Percentiles rank a stretch among this genome's conserved stretches.
phyloP scores from a whole-genome alignment of 1,140 invertebrate genomes.

The Brachionus asplanchnoidis region DNA sequence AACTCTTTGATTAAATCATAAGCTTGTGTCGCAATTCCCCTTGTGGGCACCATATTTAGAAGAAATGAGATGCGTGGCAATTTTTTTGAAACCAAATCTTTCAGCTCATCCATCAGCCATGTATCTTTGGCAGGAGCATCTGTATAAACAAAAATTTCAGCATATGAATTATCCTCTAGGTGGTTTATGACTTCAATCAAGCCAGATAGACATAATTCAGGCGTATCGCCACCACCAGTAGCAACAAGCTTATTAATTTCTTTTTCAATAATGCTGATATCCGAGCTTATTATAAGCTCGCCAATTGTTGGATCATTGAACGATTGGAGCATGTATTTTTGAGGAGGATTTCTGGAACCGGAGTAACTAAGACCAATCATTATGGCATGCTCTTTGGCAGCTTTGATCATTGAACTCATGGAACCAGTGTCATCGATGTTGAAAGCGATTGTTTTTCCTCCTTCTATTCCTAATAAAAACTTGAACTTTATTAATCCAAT shows the following conservation, averaged over 20 bases:
- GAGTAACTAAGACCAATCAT: not conserved
- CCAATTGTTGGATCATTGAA: not conserved
- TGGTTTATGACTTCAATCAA: not conserved
- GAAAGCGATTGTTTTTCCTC: not conserved
- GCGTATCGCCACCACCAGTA: not conserved
- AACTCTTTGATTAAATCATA: not conserved
- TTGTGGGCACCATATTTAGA: not conserved
- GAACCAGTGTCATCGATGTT: not conserved
- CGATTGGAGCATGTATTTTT: not conserved
- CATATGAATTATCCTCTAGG: not conserved
- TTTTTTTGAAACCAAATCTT: not conserved
- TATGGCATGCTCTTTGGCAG: not conserved
- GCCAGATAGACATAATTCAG: not conserved
- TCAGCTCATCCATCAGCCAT: not conserved
- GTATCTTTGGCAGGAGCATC: not conserved
- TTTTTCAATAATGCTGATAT: not conserved
- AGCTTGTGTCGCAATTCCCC: not conserved
- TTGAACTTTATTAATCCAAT: not conserved
- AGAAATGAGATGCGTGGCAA: not conserved
- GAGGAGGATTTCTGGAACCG: not conserved
- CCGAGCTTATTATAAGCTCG: not conserved
- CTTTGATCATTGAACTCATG: not conserved
- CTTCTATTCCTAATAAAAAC: not conserved
- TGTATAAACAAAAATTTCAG: not conserved
- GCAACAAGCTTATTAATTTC: not conserved